Conservation (phyloP, 2,113 vertebrate species). For the Marmota flaviventris region DNA sequence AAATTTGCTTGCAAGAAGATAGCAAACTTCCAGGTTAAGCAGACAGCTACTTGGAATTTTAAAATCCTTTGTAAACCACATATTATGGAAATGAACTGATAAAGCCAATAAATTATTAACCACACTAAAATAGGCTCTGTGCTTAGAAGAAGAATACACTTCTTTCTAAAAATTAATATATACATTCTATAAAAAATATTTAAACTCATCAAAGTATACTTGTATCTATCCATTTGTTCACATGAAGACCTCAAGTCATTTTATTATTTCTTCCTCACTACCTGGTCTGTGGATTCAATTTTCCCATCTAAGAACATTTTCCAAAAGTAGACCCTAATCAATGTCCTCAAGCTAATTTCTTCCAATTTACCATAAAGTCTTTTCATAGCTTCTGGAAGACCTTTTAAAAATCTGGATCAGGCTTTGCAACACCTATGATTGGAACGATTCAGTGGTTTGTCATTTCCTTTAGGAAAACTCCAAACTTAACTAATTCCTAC, state of each 20-base stretch:
- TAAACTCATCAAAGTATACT: neutral
- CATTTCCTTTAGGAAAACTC: neutral
- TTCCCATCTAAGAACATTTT: neutral
- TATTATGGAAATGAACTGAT: neutral
- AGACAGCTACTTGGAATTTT: neutral
- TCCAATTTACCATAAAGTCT: neutral
- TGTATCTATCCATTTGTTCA: neutral
- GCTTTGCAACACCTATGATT: neutral
- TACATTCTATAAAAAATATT: neutral
- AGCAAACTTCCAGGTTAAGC: neutral
- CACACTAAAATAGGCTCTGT: neutral
- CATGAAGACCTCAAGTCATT: neutral
- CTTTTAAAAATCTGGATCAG: conserved; percentile 5
- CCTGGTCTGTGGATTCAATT: neutral
- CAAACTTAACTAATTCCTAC: neutral
- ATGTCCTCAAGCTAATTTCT: neutral
- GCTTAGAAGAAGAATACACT: neutral
- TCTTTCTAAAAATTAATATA: neutral
- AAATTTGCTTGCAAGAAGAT: neutral
- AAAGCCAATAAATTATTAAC: neutral
- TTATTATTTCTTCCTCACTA: neutral
- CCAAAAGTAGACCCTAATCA: neutral
- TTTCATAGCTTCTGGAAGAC: neutral
- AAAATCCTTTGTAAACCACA: neutral
- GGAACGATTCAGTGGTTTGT: neutral